Conservation (phyloP, 2,113 vertebrate genomes). For the Phrynosoma blainvillii region DNA sequence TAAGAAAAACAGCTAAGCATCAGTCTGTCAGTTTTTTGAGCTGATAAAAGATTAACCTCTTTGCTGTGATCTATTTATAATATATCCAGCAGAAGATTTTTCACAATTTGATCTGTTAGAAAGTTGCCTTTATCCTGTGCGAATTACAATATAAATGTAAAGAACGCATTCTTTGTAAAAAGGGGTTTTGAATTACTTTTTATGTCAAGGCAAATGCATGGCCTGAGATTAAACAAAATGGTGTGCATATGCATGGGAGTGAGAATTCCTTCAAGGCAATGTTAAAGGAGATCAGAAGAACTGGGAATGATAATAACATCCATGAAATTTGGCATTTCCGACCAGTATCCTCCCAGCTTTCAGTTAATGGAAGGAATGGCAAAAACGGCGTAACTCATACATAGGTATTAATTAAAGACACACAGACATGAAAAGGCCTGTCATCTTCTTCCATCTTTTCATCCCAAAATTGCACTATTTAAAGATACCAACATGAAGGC, state of each 20-base stretch:
- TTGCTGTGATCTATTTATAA: conserved; percentile 53
- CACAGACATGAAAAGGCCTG: conserved; percentile 25
- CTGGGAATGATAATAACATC: conserved; percentile 38
- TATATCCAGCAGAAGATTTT: conserved; percentile 56
- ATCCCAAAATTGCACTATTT: conserved; percentile 49
- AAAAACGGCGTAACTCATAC: conserved; percentile 54
- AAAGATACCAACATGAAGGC: conserved; percentile 34
- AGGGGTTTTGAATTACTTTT: conserved; percentile 59
- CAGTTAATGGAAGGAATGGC: conserved; percentile 39
- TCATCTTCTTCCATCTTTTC: conserved; percentile 39
- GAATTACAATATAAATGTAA: conserved; percentile 67
- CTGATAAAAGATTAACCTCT: conserved; percentile 70
- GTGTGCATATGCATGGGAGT: conserved; percentile 45
- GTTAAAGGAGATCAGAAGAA: conserved; percentile 54
- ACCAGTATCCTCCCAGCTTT: not conserved
- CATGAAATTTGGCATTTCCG: conserved; percentile 33
- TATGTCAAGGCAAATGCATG: conserved; percentile 66
- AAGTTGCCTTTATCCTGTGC: conserved; percentile 53
- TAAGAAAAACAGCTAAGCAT: conserved; percentile 50
- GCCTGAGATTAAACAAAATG: conserved; percentile 58
- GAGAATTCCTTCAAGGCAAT: conserved; percentile 48
- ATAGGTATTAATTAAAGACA: conserved; percentile 45
- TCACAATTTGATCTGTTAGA: conserved; percentile 52
- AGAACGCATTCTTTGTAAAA: conserved; percentile 48
- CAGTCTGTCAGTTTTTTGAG: conserved; percentile 64